Conservation (phyloP, 2,113 vertebrate species). For the Ptyas mucosa region DNA sequence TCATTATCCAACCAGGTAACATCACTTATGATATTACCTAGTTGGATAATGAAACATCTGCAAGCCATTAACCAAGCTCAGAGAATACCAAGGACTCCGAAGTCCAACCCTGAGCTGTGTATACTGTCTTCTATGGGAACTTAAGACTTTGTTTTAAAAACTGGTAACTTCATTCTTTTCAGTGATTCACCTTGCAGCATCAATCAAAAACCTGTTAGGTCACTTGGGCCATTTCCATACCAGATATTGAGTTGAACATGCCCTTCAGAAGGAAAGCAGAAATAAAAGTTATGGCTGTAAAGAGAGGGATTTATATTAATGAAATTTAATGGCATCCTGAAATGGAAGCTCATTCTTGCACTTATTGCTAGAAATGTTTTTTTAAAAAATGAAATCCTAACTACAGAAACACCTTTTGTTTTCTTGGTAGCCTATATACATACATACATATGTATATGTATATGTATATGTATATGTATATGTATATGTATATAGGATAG, state of each 20-base stretch:
- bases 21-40: background rate
- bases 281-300: constrained; percentile 9
- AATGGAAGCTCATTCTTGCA: constrained; percentile 33
- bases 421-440: background rate
- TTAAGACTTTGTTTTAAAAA: background rate
- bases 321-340: constrained; percentile 22
- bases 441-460: too few relatives aligned
- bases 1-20: background rate
- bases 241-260: constrained; percentile 41
- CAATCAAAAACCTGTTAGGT: constrained; percentile 41
- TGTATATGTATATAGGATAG: too few relatives aligned
- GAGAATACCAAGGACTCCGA: background rate
- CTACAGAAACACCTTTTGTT: constrained; percentile 19
- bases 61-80: background rate
- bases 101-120: background rate
- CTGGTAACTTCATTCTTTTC: background rate
- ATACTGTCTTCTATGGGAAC: background rate
- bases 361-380: background rate
- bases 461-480: too few relatives aligned
- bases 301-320: constrained; percentile 19
- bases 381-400: constrained; percentile 30
- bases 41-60: background rate
- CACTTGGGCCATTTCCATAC: constrained; percentile 38
- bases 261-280: constrained; percentile 39
- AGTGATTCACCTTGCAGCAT: constrained; percentile 21